phyloP scores from a whole-genome alignment of 2,113 vertebrate genomes.

The Peromyscus polionotus region DNA sequence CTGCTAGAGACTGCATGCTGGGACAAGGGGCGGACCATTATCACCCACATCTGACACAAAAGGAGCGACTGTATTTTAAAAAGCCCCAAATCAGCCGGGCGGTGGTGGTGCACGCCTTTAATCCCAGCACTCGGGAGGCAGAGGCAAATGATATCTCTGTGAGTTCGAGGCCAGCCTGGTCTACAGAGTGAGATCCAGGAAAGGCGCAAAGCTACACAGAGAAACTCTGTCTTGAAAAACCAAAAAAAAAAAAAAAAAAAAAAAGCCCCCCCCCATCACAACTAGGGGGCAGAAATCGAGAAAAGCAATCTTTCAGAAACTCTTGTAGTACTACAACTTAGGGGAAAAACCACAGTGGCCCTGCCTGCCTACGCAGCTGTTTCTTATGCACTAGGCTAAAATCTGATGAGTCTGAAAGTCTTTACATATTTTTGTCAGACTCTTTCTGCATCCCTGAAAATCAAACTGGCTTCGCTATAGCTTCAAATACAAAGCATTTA shows the following conservation, averaged over 20 bases:
- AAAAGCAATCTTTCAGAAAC: not conserved
- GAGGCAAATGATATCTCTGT: too few species aligned
- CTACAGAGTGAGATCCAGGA: too few species aligned
- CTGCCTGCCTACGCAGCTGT: too few species aligned
- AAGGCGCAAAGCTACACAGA: too few species aligned
- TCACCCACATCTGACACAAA: not conserved
- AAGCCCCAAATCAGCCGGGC: not conserved
- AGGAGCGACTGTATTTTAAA: not conserved
- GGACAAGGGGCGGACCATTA: accelerated
- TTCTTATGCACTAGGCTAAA: not conserved
- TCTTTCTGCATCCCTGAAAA: not conserved
- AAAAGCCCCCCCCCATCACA: not conserved
- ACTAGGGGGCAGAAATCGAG: not conserved
- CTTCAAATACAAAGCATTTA: not conserved
- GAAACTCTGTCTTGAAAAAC: too few species aligned
- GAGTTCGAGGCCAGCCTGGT: too few species aligned
- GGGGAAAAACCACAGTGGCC: not conserved
- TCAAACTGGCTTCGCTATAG: not conserved
- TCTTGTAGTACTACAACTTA: not conserved
- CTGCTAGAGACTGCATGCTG: too few species aligned
- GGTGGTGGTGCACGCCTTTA: too few species aligned
- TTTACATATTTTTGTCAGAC: too few species aligned
- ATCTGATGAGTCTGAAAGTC: not conserved
- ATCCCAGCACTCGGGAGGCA: too few species aligned
- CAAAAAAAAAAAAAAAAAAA: too few species aligned